Evolutionary conservation across 1,140 invertebrate species (phyloP).

Genomic region (Leptinotarsa texana): DNA sequence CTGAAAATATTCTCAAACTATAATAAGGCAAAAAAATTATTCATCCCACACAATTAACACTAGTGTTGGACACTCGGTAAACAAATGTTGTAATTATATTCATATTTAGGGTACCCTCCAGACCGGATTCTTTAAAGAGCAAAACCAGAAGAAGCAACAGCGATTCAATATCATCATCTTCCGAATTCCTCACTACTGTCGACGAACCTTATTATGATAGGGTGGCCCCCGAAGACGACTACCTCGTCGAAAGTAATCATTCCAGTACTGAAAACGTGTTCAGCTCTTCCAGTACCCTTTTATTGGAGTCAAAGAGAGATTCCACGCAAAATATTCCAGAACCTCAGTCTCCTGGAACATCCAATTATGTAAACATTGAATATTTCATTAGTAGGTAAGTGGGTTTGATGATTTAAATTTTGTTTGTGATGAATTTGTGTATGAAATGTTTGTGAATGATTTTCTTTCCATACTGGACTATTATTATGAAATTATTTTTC

Average conservation of each 20-base stretch:
- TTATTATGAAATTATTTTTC: too few species aligned
- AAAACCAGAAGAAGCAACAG: conserved; percentile 51
- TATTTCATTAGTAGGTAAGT: conserved; percentile 79
- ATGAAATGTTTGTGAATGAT: too few species aligned
- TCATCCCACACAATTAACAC: too few species aligned
- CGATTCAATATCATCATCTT: conserved; percentile 52
- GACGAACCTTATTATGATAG: conserved; percentile 83
- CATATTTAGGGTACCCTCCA: conserved; percentile 63
- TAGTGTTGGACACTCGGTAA: neutral
- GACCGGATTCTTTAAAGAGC: conserved; percentile 60
- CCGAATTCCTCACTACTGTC: conserved; percentile 59
- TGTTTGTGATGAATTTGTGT: too few species aligned
- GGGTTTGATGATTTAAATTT: conserved; percentile 6
- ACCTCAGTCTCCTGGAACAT: conserved; percentile 74
- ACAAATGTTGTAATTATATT: neutral
- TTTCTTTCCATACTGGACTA: too few species aligned
- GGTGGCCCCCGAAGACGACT: conserved; percentile 78
- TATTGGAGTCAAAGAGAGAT: conserved; percentile 54
- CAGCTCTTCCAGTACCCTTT: conserved; percentile 65
- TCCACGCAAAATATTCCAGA: conserved; percentile 57
- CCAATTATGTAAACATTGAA: conserved; percentile 89
- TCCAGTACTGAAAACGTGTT: conserved; percentile 66
- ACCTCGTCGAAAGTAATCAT: conserved; percentile 53
- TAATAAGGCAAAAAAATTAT: too few species aligned
- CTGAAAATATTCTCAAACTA: too few species aligned